Percentiles rank a stretch among this genome's conserved stretches.
Conservation (phyloP, 2,888 invertebrate genomes). For the Drosophila trichaetosa region DNA sequence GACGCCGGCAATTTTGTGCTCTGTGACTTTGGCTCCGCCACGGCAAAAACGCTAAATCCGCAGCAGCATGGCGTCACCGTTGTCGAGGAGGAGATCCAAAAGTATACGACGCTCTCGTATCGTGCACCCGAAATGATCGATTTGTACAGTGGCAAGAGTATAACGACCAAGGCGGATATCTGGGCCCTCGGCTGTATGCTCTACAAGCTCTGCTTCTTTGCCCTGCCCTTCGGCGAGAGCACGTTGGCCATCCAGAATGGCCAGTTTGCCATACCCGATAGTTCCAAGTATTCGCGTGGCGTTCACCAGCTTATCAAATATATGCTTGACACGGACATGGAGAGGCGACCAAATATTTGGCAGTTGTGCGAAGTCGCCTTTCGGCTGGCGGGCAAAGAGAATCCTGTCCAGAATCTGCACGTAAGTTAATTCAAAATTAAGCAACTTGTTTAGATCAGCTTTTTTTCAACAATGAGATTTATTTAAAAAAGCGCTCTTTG, state of each 20-base stretch:
- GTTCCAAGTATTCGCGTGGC: slow-evolving; percentile 89
- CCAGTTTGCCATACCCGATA: slow-evolving; percentile 93
- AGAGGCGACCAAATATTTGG: slow-evolving; percentile 93
- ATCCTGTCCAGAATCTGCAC: slow-evolving; percentile 92
- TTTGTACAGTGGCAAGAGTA: slow-evolving; percentile 92
- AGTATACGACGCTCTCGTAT: slow-evolving; percentile 95
- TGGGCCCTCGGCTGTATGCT: slow-evolving; percentile 96
- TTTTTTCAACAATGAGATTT: background rate
- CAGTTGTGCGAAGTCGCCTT: slow-evolving; percentile 92
- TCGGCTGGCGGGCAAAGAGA: slow-evolving; percentile 89
- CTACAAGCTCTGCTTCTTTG: slow-evolving; percentile 95
- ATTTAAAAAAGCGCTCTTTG: background rate
- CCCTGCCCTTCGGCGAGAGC: slow-evolving; percentile 95
- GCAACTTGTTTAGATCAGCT: background rate
- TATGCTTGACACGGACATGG: slow-evolving; percentile 93
- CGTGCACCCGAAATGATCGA: slow-evolving; percentile 97
- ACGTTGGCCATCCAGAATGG: slow-evolving; percentile 96
- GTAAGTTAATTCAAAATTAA: slow-evolving; percentile 85
- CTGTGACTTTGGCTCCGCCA: slow-evolving; percentile 97
- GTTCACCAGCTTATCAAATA: slow-evolving; percentile 91
- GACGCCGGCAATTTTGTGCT: slow-evolving; percentile 93
- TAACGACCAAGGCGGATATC: slow-evolving; percentile 94
- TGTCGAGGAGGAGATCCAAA: slow-evolving; percentile 94
- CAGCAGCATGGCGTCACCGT: slow-evolving; percentile 88
- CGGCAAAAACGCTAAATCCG: slow-evolving; percentile 91